phyloP scores from a whole-genome alignment of 2,113 vertebrate genomes.

The Poicephalus gulielmi region DNA sequence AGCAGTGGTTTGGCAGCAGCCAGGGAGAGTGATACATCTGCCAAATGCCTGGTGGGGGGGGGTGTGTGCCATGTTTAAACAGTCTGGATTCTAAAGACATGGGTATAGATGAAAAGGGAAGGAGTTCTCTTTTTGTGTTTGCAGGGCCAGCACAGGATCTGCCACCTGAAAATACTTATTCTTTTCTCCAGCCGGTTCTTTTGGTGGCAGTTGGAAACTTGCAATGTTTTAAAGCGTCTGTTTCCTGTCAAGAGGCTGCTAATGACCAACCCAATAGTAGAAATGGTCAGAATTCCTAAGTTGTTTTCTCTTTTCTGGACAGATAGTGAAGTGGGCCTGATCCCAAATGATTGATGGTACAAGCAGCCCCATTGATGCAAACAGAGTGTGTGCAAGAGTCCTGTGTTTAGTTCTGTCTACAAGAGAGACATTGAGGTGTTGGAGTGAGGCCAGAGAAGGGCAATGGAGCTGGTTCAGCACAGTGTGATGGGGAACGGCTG shows the following conservation, averaged over 20 bases:
- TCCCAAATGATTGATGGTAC: accelerated
- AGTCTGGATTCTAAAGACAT: neutral
- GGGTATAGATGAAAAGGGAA: neutral
- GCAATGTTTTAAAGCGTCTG: neutral
- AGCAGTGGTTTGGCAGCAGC: neutral
- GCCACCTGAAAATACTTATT: neutral
- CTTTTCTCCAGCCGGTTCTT: neutral
- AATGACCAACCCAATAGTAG: neutral
- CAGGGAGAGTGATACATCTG: neutral
- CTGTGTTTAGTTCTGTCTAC: neutral
- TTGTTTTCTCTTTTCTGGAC: neutral
- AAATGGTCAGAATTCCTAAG: neutral
- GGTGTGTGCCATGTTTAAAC: neutral
- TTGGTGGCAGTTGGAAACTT: neutral
- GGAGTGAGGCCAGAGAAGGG: neutral
- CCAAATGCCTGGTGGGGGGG: neutral
- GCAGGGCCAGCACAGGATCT: neutral
- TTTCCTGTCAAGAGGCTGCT: neutral
- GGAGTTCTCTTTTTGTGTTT: neutral
- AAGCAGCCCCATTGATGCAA: neutral
- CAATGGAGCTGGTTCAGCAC: neutral
- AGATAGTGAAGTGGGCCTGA: neutral
- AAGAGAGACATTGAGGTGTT: neutral
- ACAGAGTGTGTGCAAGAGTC: neutral
- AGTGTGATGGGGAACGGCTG: too few species aligned